A percentile compares a stretch with the other conserved stretches of the same genome.
These are phyloP conservation scores for Ptychodera flava DNA, from an alignment of 35 echinoderm and acorn worm species.

Conservation along the genomic window DNA sequence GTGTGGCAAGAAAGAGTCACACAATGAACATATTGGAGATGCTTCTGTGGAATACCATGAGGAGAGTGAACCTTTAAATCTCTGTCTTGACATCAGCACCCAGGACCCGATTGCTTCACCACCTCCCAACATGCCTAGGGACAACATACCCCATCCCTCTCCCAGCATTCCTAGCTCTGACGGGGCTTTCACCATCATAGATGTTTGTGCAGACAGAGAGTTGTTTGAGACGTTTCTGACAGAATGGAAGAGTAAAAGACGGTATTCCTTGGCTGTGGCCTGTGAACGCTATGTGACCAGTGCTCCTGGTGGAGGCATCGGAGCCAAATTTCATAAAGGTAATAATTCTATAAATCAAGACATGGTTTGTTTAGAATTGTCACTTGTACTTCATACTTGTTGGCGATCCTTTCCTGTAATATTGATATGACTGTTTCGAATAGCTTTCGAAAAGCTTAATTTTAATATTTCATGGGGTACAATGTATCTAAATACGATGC, in stretches of 20 bases:
- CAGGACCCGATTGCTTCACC: conserved; percentile 5
- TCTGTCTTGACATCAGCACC: conserved; percentile 16
- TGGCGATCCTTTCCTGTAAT: too few species aligned
- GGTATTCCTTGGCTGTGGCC: conserved; percentile 69
- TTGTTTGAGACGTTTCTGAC: conserved; percentile 73
- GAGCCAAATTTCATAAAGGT: conserved; percentile 76
- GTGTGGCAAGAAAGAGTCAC: too few species aligned
- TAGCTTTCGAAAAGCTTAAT: too few species aligned
- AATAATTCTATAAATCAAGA: too few species aligned
- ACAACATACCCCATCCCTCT: neutral
- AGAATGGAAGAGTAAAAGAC: conserved; percentile 72
- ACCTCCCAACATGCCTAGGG: neutral
- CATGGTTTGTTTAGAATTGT: too few species aligned
- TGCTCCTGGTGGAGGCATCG: conserved; percentile 73
- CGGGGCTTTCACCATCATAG: conserved; percentile 74
- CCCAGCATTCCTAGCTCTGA: conserved; percentile 18
- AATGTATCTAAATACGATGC: too few species aligned
- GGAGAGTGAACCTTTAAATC: conserved; percentile 4
- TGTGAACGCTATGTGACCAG: conserved; percentile 64
- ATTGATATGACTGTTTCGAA: too few species aligned
- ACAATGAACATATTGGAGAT: too few species aligned
- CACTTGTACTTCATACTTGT: too few species aligned
- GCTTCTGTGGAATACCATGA: neutral
- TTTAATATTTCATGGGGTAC: too few species aligned
- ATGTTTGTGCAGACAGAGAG: conserved; percentile 76